Percentiles rank a stretch among this genome's conserved stretches.
Evolutionary conservation across 2,888 invertebrate genomes (phyloP).

Genomic region (Pristionchus exspectatus): DNA sequence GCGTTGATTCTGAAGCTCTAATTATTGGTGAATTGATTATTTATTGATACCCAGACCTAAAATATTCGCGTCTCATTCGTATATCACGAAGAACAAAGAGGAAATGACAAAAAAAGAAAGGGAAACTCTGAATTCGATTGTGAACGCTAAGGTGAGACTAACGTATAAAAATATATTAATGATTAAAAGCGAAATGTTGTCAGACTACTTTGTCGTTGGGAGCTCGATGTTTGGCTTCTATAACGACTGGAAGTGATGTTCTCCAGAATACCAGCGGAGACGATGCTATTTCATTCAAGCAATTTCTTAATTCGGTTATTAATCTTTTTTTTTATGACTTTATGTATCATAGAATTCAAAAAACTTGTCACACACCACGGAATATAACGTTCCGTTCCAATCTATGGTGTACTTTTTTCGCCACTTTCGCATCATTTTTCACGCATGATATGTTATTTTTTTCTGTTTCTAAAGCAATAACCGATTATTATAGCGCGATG

Average conservation of each 20-base stretch:
- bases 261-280: background rate
- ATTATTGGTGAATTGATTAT: background rate
- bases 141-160: background rate
- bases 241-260: background rate
- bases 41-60: background rate
- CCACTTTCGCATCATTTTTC: no score
- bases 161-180: background rate
- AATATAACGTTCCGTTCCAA: no score
- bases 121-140: background rate
- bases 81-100: background rate
- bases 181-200: background rate
- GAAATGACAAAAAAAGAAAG: conserved; percentile 6
- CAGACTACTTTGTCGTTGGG: conserved; percentile 40
- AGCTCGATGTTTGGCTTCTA: conserved; percentile 7
- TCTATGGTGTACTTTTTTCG: no score
- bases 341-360: no score
- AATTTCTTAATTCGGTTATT: conserved; percentile 20
- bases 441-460: no score
- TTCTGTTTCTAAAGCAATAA: no score
- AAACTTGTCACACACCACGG: no score
- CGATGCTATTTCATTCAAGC: background rate
- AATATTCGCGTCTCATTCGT: no score
- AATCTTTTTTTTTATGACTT: background rate
- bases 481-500: no score
- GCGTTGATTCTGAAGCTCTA: background rate